A percentile compares a stretch with the other conserved stretches of the same genome.
These are phyloP conservation scores for Pantherophis alleghaniensis DNA, from an alignment of 2,797 vertebrate genomes.

Conservation along the genomic window DNA sequence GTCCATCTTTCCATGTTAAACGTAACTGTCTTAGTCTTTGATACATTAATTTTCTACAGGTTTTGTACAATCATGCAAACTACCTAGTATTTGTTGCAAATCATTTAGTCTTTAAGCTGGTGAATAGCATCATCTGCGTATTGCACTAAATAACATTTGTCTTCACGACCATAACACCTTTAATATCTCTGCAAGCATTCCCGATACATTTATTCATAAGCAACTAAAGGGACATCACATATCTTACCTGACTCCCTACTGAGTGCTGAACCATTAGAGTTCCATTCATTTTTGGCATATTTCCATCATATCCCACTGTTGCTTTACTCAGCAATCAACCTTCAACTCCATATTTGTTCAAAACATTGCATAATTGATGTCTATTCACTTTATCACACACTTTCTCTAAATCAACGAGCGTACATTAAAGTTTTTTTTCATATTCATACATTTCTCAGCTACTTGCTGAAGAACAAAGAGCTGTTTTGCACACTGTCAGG, in stretches of 20 bases:
- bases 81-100: neutral
- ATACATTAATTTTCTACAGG: neutral
- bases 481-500: neutral
- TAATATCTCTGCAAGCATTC: neutral
- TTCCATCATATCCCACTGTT: neutral
- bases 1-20: neutral
- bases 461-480: neutral
- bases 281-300: neutral
- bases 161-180: neutral
- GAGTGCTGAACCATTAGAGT: neutral
- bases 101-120: neutral
- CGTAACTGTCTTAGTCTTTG: neutral
- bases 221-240: neutral
- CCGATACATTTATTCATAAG: neutral
- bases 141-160: neutral
- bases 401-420: neutral
- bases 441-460: neutral
- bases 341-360: neutral
- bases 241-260: neutral
- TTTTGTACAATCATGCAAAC: neutral
- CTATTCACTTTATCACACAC: neutral
- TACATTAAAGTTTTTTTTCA: neutral
- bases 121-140: neutral
- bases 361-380: neutral
- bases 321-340: neutral